Percentiles rank a stretch among this genome's conserved stretches.
phyloP scores from a whole-genome alignment of 2,797 vertebrate genomes.

The Fringilla coelebs region DNA sequence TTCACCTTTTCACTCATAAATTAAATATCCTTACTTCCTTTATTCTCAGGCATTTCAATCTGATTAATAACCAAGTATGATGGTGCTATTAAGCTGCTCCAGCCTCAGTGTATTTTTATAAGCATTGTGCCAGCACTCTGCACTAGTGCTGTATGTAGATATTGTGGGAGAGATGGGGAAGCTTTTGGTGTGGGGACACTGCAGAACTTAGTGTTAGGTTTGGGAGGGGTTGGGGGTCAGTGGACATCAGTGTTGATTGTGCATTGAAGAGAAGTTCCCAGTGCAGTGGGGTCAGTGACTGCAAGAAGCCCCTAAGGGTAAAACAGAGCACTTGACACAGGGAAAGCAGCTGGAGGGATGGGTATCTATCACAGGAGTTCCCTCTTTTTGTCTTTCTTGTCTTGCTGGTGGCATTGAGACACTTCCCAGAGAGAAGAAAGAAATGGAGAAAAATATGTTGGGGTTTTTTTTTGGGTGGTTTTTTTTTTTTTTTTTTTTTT shows the following conservation, averaged over 20 bases:
- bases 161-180: not conserved
- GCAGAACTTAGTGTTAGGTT: rapidly evolving
- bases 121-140: not conserved
- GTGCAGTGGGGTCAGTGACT: not conserved
- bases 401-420: not conserved
- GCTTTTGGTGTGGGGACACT: not conserved
- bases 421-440: not conserved
- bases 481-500: not conserved
- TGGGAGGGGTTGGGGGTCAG: rapidly evolving
- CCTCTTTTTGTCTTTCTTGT: not conserved
- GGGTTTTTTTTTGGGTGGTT: too few relatives aligned
- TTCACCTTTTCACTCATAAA: not conserved
- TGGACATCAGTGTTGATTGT: not conserved
- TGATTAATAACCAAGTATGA: not conserved
- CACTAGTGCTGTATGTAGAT: not conserved
- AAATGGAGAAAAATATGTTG: not conserved
- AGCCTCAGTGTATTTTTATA: not conserved
- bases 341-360: not conserved
- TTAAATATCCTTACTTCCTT: not conserved
- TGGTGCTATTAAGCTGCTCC: not conserved
- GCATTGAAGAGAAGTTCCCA: too few relatives aligned
- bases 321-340: not conserved
- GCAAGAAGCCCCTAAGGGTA: not conserved
- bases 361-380: not conserved
- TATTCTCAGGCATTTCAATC: not conserved